Base-by-base conservation (phyloP, 2,797 vertebrate species). In the Etheostoma nigrum region DNA sequence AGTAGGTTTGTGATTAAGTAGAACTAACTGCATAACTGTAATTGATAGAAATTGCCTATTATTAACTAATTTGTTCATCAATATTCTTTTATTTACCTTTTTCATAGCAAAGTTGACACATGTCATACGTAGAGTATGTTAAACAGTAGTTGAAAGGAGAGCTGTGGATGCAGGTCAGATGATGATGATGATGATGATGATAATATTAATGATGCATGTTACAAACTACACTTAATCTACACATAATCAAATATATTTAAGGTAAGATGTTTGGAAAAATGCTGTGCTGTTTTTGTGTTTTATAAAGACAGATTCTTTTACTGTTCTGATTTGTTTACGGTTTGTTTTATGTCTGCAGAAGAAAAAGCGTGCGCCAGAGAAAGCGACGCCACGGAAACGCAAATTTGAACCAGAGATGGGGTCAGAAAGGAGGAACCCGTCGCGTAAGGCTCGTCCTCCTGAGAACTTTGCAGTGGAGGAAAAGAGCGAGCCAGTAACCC, bases 401-500 rank as follows among this genome's bases (percentile, higher is more conserved):
- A 95, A 93, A 87, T 92, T 94, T 1, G 95, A 95, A 86, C 90
- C 88, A 5, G 76, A 84, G 81, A 87, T 88, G 2, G 91, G 89
- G 63, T 88, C 96, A 30, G 78, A 95, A 5, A 94, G 97, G 67
- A 96, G 97, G 51, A 99, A 99, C 89, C 97, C 98, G 0, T 94
- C 96, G 6, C 96, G 97, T 54, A 99, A 95, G 5, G 98, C 98
- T 3, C 96, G 97, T 23, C 98, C 98, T 2, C 97, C 95, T 0
- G 97, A 98, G 88, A 97, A 98, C 66, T 99, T 99, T 84, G 97
- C 92, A 0, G 90, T 98, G 74, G 97, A 98, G 87, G 95, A 95
- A 67, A 96, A 95, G 70, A 92, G 90, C 0, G 78, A 93, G 58
- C 95, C 96, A 0, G 57, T 93, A 0, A 14, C 88, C 14, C 91